Evolutionary conservation across 2,797 vertebrate species (phyloP).

Genomic region (Micropoecilia bifurca): DNA sequence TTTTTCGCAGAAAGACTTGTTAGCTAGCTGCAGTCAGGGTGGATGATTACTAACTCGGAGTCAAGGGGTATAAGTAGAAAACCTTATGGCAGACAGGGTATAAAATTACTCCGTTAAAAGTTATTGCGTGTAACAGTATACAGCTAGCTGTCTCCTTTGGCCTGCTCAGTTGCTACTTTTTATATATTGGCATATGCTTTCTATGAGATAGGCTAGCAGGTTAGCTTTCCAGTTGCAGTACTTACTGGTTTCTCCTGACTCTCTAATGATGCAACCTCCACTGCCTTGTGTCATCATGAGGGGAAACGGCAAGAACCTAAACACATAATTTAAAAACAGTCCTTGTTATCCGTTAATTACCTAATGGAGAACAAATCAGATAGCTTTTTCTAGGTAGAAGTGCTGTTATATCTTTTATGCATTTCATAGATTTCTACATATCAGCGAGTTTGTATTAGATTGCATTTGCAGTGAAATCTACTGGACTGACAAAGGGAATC

Average conservation of each 20-base stretch:
- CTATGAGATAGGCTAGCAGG: constrained; percentile 35
- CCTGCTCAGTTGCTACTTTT: background rate
- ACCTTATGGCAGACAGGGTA: background rate
- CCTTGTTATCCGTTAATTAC: background rate
- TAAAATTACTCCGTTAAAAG: background rate
- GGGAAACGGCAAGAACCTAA: background rate
- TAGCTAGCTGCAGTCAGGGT: constrained; percentile 33
- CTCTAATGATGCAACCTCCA: constrained; percentile 77
- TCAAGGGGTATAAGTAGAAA: background rate
- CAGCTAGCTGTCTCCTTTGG: background rate
- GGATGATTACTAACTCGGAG: background rate
- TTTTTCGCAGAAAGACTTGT: constrained; percentile 4
- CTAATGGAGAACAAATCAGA: background rate
- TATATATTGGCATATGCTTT: background rate
- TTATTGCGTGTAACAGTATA: background rate
- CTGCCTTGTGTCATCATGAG: constrained; percentile 72
- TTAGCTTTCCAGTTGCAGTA: constrained; percentile 7
- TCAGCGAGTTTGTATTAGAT: background rate
- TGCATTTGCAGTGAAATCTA: background rate
- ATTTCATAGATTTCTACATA: background rate
- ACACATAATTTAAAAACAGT: background rate
- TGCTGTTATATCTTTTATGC: background rate
- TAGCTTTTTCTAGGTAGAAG: background rate
- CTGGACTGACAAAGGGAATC: background rate
- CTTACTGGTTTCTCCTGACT: background rate